Percentiles rank a stretch among this genome's conserved stretches.
phyloP scores from a whole-genome alignment of 2,888 invertebrate genomes.

The Epiperipatus broadwayi region DNA sequence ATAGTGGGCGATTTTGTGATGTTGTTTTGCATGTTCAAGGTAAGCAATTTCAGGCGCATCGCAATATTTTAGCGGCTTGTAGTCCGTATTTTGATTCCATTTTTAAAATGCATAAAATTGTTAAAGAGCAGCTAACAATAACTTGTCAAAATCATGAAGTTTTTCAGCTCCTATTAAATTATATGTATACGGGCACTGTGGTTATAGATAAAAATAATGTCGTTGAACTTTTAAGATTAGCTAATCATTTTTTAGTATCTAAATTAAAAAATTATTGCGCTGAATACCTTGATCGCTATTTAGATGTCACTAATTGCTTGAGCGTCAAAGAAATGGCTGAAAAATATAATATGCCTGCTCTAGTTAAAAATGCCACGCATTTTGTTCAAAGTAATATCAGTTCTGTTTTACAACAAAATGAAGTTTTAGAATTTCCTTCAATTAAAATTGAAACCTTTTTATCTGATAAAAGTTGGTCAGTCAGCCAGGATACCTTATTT shows the following conservation, averaged over 20 bases:
- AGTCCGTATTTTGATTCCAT: conserved; percentile 45
- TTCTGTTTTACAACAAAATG: conserved; percentile 36
- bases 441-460: conserved; percentile 35
- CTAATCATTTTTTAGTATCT: conserved; percentile 41
- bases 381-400: conserved; percentile 37
- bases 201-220: conserved; percentile 40
- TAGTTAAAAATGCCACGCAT: conserved; percentile 37
- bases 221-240: conserved; percentile 39
- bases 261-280: conserved; percentile 42
- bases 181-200: conserved; percentile 44
- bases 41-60: conserved; percentile 39
- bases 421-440: conserved; percentile 34
- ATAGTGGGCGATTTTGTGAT: conserved; percentile 40
- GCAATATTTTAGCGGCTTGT: conserved; percentile 41
- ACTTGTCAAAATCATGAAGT: conserved; percentile 39
- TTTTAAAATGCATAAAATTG: too few relatives aligned
- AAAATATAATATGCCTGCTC: conserved; percentile 37
- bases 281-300: conserved; percentile 41
- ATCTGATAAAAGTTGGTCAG: conserved; percentile 32
- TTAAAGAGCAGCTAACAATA: conserved; percentile 32
- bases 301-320: conserved; percentile 42
- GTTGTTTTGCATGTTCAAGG: conserved; percentile 40
- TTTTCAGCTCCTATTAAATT: conserved; percentile 40
- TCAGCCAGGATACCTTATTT: conserved; percentile 28
- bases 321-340: conserved; percentile 40